A percentile compares a stretch with the other conserved stretches of the same genome.
Conservation (phyloP, 2,797 vertebrate species). For the Artibeus jamaicensis region DNA sequence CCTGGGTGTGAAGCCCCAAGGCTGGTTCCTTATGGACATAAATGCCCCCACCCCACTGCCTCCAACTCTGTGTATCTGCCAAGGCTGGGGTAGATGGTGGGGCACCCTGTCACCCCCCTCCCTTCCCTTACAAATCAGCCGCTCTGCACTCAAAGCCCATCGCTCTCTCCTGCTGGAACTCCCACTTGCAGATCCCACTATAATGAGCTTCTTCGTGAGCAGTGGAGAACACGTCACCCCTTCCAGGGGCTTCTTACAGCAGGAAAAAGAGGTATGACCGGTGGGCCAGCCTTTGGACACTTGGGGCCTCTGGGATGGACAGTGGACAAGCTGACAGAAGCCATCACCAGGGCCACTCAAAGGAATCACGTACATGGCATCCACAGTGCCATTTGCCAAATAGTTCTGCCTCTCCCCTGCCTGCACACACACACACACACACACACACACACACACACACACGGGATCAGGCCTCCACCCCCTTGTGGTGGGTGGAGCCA, state of each 20-base stretch:
- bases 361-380: background rate
- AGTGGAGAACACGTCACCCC: background rate
- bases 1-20: background rate
- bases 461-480: background rate
- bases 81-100: accelerated
- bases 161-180: background rate
- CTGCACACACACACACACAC: no score
- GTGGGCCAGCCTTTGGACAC: background rate
- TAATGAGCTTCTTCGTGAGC: background rate
- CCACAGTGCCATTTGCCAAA: no score
- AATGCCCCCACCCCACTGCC: background rate
- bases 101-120: accelerated
- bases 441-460: no score
- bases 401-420: background rate
- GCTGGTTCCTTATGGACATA: background rate
- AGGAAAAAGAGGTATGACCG: background rate
- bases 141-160: background rate
- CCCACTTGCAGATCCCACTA: background rate
- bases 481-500: no score
- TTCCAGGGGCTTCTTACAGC: background rate
- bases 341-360: background rate
- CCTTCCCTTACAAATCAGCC: background rate
- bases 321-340: background rate
- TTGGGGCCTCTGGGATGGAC: background rate
- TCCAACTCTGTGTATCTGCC: background rate